Conservation (phyloP, 2,797 vertebrate species). For the Selene dorsalis region DNA sequence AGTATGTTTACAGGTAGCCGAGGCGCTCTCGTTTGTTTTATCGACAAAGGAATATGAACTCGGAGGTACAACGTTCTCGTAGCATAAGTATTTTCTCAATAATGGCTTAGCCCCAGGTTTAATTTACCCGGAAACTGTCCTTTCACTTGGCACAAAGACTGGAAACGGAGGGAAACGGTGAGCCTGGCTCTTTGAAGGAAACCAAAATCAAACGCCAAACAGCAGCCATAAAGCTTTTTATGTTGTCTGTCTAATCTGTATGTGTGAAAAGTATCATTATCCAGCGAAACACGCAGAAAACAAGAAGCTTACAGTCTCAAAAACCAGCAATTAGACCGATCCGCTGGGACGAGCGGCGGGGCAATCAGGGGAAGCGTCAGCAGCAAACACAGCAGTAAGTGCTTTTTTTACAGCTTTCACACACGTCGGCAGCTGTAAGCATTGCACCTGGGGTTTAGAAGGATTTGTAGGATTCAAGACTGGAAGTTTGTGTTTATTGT, state of each 20-base stretch:
- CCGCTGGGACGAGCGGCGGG: neutral
- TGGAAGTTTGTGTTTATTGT: neutral
- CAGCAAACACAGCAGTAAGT: neutral
- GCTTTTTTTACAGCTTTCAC: conserved; percentile 11
- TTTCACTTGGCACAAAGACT: neutral
- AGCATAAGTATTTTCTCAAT: too few relatives aligned
- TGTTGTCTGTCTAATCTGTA: neutral
- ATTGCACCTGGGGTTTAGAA: neutral
- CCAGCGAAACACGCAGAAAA: neutral
- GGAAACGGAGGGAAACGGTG: neutral
- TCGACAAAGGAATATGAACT: too few relatives aligned
- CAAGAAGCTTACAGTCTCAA: neutral
- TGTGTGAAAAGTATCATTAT: neutral
- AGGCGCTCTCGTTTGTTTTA: too few relatives aligned
- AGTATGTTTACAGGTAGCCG: too few relatives aligned
- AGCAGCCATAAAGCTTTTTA: neutral
- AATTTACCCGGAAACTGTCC: too few relatives aligned
- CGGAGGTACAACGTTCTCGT: too few relatives aligned
- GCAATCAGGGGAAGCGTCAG: neutral
- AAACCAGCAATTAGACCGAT: conserved; percentile 1
- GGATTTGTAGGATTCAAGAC: neutral
- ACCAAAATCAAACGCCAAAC: too few relatives aligned
- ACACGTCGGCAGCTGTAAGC: neutral
- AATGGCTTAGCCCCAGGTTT: too few relatives aligned
- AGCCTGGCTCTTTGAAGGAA: neutral